Base-by-base conservation (phyloP, 2,888 invertebrate species). In the Lasioglossum pauxillum region DNA sequence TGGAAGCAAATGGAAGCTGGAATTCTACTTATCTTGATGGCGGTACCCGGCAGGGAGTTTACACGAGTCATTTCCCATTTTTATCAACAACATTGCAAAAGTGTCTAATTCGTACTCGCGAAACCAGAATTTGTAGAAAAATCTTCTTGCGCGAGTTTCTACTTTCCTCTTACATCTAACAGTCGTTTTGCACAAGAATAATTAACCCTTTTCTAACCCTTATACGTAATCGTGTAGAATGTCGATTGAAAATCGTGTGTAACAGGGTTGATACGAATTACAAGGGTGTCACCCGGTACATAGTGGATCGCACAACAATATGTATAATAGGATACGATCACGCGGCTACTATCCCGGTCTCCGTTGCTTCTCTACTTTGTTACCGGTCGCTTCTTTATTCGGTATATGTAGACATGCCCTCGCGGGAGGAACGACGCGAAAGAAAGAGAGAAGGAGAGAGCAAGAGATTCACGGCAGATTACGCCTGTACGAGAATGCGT, bases 331-430 rank as follows among this genome's bases (percentile, higher is more conserved):
- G 87, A 83, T 80, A 78, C 78, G 87, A 83, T 73, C 80, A 79
- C 79, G 79, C 82, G 71, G 86, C 80, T 80, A 75, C 83, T 86
- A 87, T 80, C 57, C 86, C 67, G 41, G 67, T 72, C 83, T 12
- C 76, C 44, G 80, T 80, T 64, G 86, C 72, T 86, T 83, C 75
- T 78, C 87, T 86, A 86, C 83, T 87, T 86, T 86, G 87, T 84
- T 87, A 79, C 80, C 74, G 79, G 74, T 75, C 88, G 81, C 73
- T 86, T 86, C 88, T 88, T 88, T 88, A 88, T 88, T 88, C 88
- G 83, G 83, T 79, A 80, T 80, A 31, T 31, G 31, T 31, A 78
- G 77, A 80, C 67, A 85, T 89, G 79, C 80, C 75, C 79, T 49
- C 38, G 80, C 69, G 38, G 79, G 73, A 85, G 87, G 44, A 83